These are phyloP conservation scores for Holothuria glaberrima DNA, from an alignment of 35 echinoderm and acorn worm species.

Conservation along the genomic window DNA sequence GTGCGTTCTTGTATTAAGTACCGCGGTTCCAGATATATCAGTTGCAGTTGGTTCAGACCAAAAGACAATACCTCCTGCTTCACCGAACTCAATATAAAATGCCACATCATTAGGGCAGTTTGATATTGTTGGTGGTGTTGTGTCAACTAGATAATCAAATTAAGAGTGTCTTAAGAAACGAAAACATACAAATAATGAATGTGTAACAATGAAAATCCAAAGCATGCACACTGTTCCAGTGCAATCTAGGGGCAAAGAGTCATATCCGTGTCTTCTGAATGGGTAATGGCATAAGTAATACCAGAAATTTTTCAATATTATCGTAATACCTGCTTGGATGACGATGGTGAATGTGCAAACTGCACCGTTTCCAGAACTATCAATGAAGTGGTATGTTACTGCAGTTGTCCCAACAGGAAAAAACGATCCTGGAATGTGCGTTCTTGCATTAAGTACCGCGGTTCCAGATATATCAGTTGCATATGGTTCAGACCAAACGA, in stretches of 20 bases:
- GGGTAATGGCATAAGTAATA: too few relatives aligned
- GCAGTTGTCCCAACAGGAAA: constrained; percentile 41
- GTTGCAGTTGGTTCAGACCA: constrained; percentile 55
- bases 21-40: constrained; percentile 66
- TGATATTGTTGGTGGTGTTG: constrained; percentile 47
- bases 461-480: constrained; percentile 73
- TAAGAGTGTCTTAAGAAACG: too few relatives aligned
- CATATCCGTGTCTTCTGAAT: too few relatives aligned
- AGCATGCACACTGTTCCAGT: too few relatives aligned
- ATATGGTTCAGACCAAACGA: constrained; percentile 46
- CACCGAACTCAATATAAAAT: constrained; percentile 29
- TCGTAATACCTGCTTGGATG: constrained; percentile 40
- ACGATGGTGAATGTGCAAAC: constrained; percentile 59
- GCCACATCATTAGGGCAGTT: constrained; percentile 72
- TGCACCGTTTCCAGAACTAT: constrained; percentile 56
- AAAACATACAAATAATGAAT: too few relatives aligned
- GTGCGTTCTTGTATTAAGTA: background rate
- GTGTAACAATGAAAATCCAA: too few relatives aligned
- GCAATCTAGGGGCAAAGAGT: too few relatives aligned
- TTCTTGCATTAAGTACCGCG: background rate
- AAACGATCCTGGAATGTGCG: constrained; percentile 25
- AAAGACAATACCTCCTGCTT: constrained; percentile 19
- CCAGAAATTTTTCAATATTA: too few relatives aligned
- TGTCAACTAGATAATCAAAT: constrained; percentile 42
- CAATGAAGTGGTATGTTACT: constrained; percentile 65